Conservation (phyloP, 2,888 invertebrate genomes). For the Capitulum mitella region DNA sequence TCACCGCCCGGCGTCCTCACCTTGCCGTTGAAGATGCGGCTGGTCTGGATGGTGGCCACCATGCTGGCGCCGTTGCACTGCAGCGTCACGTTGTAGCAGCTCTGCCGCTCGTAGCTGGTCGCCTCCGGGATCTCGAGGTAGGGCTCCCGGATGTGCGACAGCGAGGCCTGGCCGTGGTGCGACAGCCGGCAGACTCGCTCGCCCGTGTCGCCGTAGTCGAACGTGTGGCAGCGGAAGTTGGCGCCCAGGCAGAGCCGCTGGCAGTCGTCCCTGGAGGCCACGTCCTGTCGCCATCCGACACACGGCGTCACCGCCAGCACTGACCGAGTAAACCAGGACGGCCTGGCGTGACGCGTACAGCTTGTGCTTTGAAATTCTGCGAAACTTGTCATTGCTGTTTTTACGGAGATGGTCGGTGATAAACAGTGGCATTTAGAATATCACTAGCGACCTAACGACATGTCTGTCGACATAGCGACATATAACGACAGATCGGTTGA, state of each 20-base stretch:
- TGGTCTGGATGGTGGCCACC: constrained; percentile 45
- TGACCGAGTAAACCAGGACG: no score
- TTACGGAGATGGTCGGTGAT: no score
- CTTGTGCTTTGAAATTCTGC: no score
- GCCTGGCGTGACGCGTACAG: no score
- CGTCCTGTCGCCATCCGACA: constrained; percentile 38
- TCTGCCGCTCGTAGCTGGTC: constrained; percentile 44
- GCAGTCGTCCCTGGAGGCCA: constrained; percentile 38
- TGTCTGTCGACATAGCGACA: no score
- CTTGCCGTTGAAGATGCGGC: constrained; percentile 47
- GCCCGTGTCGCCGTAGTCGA: constrained; percentile 44
- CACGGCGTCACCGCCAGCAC: no score
- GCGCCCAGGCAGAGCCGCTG: constrained; percentile 38
- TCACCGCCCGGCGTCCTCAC: no score
- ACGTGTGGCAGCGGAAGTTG: constrained; percentile 42
- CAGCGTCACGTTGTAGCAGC: constrained; percentile 46
- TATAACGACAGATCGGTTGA: no score
- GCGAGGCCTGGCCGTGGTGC: constrained; percentile 44
- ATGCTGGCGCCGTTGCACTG: constrained; percentile 46
- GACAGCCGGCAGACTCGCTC: constrained; percentile 44
- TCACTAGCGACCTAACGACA: no score
- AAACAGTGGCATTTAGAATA: no score
- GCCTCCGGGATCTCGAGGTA: constrained; percentile 43
- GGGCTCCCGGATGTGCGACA: constrained; percentile 44
- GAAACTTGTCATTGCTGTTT: no score